Base-by-base conservation (phyloP, 2,113 vertebrate species). In the Gymnobelideus leadbeateri region DNA sequence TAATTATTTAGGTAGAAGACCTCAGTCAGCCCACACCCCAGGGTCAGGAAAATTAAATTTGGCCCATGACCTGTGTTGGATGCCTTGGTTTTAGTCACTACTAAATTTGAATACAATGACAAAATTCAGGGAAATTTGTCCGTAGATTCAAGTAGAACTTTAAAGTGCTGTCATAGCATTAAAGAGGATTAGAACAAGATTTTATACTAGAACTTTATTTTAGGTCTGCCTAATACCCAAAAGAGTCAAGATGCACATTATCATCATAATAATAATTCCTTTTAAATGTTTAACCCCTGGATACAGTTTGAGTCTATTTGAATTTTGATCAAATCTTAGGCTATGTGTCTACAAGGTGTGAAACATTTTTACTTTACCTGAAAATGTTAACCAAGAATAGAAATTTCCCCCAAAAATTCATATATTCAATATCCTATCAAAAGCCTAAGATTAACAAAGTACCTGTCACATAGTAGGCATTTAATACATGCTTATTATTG, bases 331-430 rank as follows among this genome's bases (percentile, higher is more conserved):
- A 94, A 96, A 91, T 94, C 37, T 89, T 92, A 19, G 46, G 90
- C 31, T 95, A 31, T 95, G 51, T 90, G 50, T 93, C 57, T 52
- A 43, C 19, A 37, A 50, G 50, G 92, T 46, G 61, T 8, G 91
- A 95, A 92, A 93, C 37, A 90, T 92, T 91, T 93, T 53, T 26
- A 68, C 25, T 37, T 96, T 93, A 91, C 91, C 21, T 91, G 90
- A 84, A 91, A 94, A 95, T 95, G 91, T 53, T 31, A 68, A 31
- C 84, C 94, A 54, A 95, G 97, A 93, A 95, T 90, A 92, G n/a
- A 96, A 92, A 90, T n/a, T 12, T 26, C 4, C 49, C 89, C 51
- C 28, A 91, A 94, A n/a, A 84, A 89, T 93, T 54, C 52, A 52
- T 19, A 55, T 51, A 90, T 89, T 8, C 54, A 51, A 37, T 2